Evolutionary conservation across 2,888 invertebrate species (phyloP), one percentile per base, ranked within the genome.

Genomic region (Dendrolimus houi): DNA sequence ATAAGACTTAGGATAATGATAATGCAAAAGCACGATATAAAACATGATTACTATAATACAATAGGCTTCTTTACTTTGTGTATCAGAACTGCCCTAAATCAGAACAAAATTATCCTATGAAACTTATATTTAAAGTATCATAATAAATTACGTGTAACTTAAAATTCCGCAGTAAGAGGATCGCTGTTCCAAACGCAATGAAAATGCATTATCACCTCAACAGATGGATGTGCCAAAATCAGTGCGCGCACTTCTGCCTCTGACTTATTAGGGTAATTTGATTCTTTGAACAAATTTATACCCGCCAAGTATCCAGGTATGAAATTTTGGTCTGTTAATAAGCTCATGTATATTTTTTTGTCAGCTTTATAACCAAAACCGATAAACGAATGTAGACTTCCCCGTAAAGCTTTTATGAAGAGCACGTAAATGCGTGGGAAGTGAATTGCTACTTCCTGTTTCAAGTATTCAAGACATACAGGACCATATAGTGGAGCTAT

Each of bases 171-270:
- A 29, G 12, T 47, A 47, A 47, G 47, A 9, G 9, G 47, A 47
- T 47, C 47, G 9, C 9, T 12, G 47, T 55, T 55, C 60, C 41
- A 57, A 61, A 52, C 53, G 54, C 52, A 59, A 56, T 67, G 67
- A 58, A 67, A 79, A 65, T 81, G 76, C 72, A 79, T 75, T 66
- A 69, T 72, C 8, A 81, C 69, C 69, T 83, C 85, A 13, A 72
- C 65, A 14, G 79, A 79, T 3, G 80, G 69, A 60, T 82, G 71
- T 9, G 62, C 59, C 54, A 61, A 54, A 14, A 78, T 62, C 41
- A 47, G 12, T 10, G 1, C 12, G 47, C 9, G 9, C 12, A 47
- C 9, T 12, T 47, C 47, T 12, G 12, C 0, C 12, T 2, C 17
- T 42, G 63, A 56, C n/a, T 64, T 54, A 10, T 62, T 52, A 8